Evolutionary conservation across 2,888 invertebrate genomes (phyloP).

Genomic region (Volucella inanis): DNA sequence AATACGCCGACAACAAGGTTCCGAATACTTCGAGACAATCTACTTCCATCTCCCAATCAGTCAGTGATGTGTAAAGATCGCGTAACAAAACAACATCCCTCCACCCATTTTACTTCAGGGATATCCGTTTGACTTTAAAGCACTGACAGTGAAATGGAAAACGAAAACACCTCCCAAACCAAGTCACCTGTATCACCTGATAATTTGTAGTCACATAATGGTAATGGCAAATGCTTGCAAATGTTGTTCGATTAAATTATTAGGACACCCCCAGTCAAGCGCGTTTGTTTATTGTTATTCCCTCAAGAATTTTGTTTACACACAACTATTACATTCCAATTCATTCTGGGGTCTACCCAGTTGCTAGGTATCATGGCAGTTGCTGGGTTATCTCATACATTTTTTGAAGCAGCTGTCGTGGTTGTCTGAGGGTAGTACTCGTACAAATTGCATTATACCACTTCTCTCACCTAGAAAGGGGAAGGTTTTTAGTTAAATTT

Average conservation of each 20-base stretch:
- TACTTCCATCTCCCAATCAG: slow-evolving; percentile 24
- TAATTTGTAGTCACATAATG: slow-evolving; percentile 47
- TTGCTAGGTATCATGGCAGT: neutral
- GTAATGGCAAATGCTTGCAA: slow-evolving; percentile 42
- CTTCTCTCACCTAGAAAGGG: neutral
- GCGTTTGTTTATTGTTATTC: slow-evolving; percentile 36
- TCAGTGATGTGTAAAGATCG: slow-evolving; percentile 52
- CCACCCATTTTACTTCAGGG: neutral
- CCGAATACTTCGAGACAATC: neutral
- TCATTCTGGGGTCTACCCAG: neutral
- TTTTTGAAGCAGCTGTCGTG: neutral
- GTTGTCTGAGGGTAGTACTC: neutral
- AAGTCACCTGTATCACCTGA: slow-evolving; percentile 28
- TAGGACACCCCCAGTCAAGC: neutral
- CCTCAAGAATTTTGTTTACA: slow-evolving; percentile 46
- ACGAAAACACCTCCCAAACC: slow-evolving; percentile 13
- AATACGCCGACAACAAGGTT: neutral
- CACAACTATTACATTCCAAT: neutral
- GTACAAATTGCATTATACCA: slow-evolving; percentile 16
- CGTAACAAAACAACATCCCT: neutral
- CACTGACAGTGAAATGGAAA: neutral
- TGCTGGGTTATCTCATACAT: neutral
- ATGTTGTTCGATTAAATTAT: slow-evolving; percentile 52
- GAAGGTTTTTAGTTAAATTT: slow-evolving; percentile 17
- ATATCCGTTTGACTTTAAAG: slow-evolving; percentile 3